phyloP scores from a whole-genome alignment of 2,797 vertebrate genomes.

The Manis pentadactyla region DNA sequence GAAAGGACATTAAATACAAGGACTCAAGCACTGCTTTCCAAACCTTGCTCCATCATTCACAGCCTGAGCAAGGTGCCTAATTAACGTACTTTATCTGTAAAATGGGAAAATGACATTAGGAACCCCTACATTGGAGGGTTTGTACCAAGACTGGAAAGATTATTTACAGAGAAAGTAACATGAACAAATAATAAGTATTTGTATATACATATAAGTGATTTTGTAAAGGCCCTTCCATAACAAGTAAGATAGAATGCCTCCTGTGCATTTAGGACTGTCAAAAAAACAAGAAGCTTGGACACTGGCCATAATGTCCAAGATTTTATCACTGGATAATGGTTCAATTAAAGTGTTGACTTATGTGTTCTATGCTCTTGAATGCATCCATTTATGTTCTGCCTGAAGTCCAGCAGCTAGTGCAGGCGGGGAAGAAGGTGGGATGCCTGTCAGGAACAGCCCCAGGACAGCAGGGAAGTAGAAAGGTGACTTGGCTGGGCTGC shows the following conservation, averaged over 20 bases:
- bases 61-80: not conserved
- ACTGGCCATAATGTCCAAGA: not conserved
- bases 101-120: slow-evolving; percentile 18
- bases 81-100: not conserved
- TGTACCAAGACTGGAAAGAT: slow-evolving; percentile 2
- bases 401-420: not conserved
- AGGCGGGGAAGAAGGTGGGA: not conserved
- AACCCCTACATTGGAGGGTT: not conserved
- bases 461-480: not conserved
- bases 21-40: not conserved
- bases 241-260: not conserved
- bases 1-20: not conserved
- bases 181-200: slow-evolving; percentile 2
- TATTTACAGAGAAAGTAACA: slow-evolving; percentile 33
- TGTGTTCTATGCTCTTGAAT: not conserved
- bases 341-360: not conserved
- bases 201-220: not conserved
- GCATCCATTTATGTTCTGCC: not conserved
- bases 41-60: not conserved
- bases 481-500: not conserved
- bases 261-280: not conserved
- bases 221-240: not conserved
- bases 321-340: slow-evolving; percentile 6
- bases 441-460: not conserved
- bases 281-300: not conserved